Evolutionary conservation across 1,140 invertebrate genomes (phyloP), one percentile per base, ranked within the genome.

Genomic region (Nasonia longicornis): DNA sequence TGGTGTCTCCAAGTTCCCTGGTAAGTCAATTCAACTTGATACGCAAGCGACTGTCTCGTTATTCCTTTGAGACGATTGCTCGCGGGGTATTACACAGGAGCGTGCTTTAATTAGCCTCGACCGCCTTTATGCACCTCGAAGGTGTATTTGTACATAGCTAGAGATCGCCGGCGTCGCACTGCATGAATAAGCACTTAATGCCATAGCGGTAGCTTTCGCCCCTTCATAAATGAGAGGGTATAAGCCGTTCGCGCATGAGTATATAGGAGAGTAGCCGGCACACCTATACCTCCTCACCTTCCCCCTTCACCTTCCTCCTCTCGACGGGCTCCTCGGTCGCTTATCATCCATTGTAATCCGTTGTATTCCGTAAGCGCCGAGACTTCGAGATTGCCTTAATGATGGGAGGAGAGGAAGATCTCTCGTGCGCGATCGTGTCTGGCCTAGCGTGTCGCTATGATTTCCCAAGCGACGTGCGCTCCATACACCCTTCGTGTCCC

Each of bases 401-500:
- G 78, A 80, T 26, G 70, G n/a, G 6, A 16, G 16, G 63, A 80
- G 8, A 42, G 38, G 38, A 80, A 74, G 71, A 79, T n/a, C 31
- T 48, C 14, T 10, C 64, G 31, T 42, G 4, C 66, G 20, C 14
- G 35, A 58, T 78, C 22, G 42, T 16, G 12, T 2, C 26, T 45
- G 29, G 35, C 35, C 26, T 45, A 22, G 77, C 48, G 8, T 79
- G 31, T 63, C 10, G 16, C 79, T 2, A 69, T 81, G 73, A 81
- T 81, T 81, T 81, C 79, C 79, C 79, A 63, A 12, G 74, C 52
- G 74, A 48, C 74, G 38, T 20, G 12, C 12, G 38, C 71, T 74
- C 73, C 48, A 64, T 72, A 26, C 66, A 52, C 45, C 77, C 52
- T 58, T 52, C 48, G 48, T 20, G 16, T 58, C 16, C 20, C 52